Evolutionary conservation across 2,888 invertebrate genomes (phyloP), one percentile per base, ranked within the genome.

Genomic region (Antitype chi): DNA sequence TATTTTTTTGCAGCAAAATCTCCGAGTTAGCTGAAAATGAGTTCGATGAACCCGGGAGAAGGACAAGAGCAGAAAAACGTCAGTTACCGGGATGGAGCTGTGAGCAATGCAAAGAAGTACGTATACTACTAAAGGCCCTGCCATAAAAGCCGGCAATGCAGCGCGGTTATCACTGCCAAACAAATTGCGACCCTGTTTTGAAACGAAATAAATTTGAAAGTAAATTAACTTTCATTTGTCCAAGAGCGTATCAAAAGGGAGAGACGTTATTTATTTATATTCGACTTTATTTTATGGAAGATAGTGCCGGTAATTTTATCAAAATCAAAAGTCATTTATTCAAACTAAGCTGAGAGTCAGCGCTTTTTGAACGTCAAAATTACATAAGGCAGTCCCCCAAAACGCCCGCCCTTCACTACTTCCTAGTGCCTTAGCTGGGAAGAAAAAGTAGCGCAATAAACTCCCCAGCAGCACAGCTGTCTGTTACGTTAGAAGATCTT

Each of bases 21-120:
- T 84, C 90, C 0, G 90, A 92, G 28, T 78, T 86, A 5, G 80
- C 85, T 0, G 93, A 92, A 70, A 89, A 92, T 0, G 67, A 94
- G 4, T 94, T 93, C 78, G 95, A 95, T 62, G 96, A 96, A 79
- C 92, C 93, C 0, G 86, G 93, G 0, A 91, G 93, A 0, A 90
- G 95, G 43, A 96, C 93, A 71, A 96, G 95, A 82, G 91, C 92
- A 0, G 96, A 96, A 55, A 96, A 96, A 73, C 90, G 90, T 2
- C 92, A 93, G 0, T 79, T 96, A 38, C 96, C 93, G 0, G 97
- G 96, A 0, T 97, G 97, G 97, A 94, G 92, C 70, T 97, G 97
- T 74, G 94, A 95, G 0, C 91, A 96, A 64, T 97, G 97, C 81
- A 91, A 91, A 89, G 90, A 92, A 15, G 97, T 97, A 87, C 90